Conservation (phyloP, 2,797 vertebrate genomes). For the Protonibea diacanthus region DNA sequence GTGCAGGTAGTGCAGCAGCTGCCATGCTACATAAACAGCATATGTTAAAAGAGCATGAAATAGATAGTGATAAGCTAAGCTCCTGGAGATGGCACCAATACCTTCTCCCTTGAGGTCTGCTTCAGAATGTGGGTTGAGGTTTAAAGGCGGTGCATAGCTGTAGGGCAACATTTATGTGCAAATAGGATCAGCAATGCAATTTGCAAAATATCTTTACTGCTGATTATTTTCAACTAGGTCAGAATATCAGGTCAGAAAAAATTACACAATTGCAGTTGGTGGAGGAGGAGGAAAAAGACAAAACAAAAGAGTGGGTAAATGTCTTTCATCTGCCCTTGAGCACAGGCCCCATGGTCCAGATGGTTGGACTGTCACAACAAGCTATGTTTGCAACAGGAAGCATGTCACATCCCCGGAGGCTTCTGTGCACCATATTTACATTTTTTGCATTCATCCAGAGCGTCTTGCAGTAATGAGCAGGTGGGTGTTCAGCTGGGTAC, state of each 20-base stretch:
- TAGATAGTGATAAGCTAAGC: slow-evolving; percentile 1
- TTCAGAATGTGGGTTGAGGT: slow-evolving; percentile 33
- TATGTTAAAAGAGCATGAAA: not conserved
- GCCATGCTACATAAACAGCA: not conserved
- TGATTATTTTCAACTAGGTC: slow-evolving; percentile 68
- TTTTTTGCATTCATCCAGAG: slow-evolving; percentile 20
- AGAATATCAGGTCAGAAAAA: slow-evolving; percentile 62
- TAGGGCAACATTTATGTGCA: slow-evolving; percentile 48
- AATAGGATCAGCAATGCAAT: slow-evolving; percentile 46
- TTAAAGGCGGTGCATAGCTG: slow-evolving; percentile 30
- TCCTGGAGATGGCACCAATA: not conserved
- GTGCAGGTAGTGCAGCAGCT: slow-evolving; percentile 21
- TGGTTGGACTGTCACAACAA: slow-evolving; percentile 54
- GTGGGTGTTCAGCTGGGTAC: not conserved
- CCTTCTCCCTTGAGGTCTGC: slow-evolving; percentile 5
- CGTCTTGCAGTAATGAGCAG: not conserved
- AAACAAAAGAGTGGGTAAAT: slow-evolving; percentile 35
- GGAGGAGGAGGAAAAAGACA: not conserved
- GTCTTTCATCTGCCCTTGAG: slow-evolving; percentile 72
- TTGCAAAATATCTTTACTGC: slow-evolving; percentile 43
- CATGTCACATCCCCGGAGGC: slow-evolving; percentile 45
- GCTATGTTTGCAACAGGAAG: slow-evolving; percentile 56
- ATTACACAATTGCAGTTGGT: slow-evolving; percentile 41
- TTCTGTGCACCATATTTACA: slow-evolving; percentile 31
- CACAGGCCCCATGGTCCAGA: slow-evolving; percentile 51